A percentile compares a stretch with the other conserved stretches of the same genome.
Conservation (phyloP, 2,797 vertebrate species). For the Thalassophryne amazonica region DNA sequence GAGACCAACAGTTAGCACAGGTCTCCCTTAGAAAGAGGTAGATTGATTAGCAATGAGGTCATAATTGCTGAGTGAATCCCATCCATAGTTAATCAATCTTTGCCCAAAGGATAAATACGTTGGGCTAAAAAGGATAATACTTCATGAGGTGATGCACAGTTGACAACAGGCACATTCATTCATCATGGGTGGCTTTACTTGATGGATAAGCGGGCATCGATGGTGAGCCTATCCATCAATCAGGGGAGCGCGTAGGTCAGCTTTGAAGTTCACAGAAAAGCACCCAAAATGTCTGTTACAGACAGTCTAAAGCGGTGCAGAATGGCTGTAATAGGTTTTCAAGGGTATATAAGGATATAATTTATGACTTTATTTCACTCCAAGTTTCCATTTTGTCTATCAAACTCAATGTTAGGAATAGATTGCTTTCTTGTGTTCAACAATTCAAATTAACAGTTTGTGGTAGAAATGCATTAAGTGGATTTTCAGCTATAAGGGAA, state of each 20-base stretch:
- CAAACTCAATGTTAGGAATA: constrained; percentile 57
- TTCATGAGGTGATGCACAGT: constrained; percentile 78
- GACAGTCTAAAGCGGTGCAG: constrained; percentile 41
- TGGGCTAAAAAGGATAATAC: constrained; percentile 75
- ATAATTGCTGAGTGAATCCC: constrained; percentile 79
- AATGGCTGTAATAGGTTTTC: constrained; percentile 48
- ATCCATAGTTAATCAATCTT: constrained; percentile 76
- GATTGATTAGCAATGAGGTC: constrained; percentile 78
- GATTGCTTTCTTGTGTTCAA: constrained; percentile 15
- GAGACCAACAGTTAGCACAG: constrained; percentile 29
- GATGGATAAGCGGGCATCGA: constrained; percentile 77
- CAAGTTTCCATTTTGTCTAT: constrained; percentile 51
- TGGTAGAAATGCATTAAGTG: too few relatives aligned
- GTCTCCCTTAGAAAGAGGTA: constrained; percentile 34
- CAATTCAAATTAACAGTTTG: background rate
- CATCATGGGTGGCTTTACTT: constrained; percentile 72
- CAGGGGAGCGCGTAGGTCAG: constrained; percentile 69
- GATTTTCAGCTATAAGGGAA: background rate
- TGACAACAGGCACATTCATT: constrained; percentile 82
- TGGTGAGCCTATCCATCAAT: constrained; percentile 70
- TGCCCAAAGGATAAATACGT: constrained; percentile 73
- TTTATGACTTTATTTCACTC: constrained; percentile 61
- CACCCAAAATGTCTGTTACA: constrained; percentile 42
- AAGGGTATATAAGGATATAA: constrained; percentile 47
- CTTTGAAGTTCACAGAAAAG: constrained; percentile 79